Conservation (phyloP, 2,113 vertebrate species). For the Antechinus flavipes region DNA sequence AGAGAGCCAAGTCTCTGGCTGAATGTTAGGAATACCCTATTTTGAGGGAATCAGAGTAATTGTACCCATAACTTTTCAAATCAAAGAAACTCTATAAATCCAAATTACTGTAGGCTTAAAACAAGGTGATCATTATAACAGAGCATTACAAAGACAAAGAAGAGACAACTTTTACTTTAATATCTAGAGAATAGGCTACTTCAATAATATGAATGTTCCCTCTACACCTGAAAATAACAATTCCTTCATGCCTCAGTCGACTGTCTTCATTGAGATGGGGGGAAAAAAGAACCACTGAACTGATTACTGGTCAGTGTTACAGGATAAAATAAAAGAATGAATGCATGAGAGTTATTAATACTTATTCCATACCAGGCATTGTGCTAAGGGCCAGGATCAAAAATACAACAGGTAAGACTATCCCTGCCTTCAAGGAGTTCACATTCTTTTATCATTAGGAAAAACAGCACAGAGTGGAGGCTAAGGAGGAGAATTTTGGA, state of each 20-base stretch:
- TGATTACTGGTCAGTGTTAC: not conserved
- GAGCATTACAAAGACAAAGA: not conserved
- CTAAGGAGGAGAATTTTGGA: not conserved
- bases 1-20: not conserved
- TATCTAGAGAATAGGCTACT: not conserved
- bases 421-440: not conserved
- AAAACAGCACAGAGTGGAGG: not conserved
- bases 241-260: not conserved
- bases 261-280: not conserved
- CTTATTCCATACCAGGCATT: not conserved
- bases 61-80: not conserved
- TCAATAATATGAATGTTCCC: not conserved
- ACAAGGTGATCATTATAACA: not conserved
- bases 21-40: not conserved
- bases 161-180: not conserved
- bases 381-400: not conserved
- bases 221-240: not conserved
- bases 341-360: not conserved
- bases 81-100: not conserved
- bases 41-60: not conserved
- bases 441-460: not conserved
- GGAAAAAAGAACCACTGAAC: not conserved
- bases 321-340: not conserved
- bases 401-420: not conserved
- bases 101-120: not conserved